phyloP scores from a whole-genome alignment of 2,888 invertebrate species.

The Agonopterix subpropinquella region DNA sequence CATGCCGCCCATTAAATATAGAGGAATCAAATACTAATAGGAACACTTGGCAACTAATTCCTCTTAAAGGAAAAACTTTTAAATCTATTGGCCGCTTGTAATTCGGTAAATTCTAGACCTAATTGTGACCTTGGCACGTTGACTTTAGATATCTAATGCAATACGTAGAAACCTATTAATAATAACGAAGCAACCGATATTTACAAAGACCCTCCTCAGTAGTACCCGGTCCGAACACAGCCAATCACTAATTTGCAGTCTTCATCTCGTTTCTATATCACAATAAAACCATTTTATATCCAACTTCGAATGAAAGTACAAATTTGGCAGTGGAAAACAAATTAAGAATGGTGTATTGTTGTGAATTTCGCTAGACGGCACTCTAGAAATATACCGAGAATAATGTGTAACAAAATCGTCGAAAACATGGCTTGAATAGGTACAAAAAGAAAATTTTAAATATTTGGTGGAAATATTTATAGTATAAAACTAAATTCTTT shows the following conservation, averaged over 20 bases:
- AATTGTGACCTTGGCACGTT: conserved; percentile 1
- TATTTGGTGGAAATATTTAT: no score
- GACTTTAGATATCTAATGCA: neutral
- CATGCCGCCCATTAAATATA: neutral
- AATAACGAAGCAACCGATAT: conserved; percentile 8
- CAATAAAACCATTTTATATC: conserved; percentile 35
- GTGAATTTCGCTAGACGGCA: no score
- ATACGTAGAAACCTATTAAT: neutral
- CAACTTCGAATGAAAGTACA: conserved; percentile 38
- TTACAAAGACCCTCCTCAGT: conserved; percentile 4
- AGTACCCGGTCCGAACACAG: conserved; percentile 10
- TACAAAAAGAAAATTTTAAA: no score
- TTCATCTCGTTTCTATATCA: conserved; percentile 46
- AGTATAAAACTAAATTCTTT: no score
- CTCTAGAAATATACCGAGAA: no score
- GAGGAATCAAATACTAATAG: neutral
- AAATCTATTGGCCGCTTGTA: neutral
- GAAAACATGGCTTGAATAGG: no score
- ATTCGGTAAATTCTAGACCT: neutral
- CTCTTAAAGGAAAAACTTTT: neutral
- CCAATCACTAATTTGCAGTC: conserved; percentile 11
- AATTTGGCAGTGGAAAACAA: conserved; percentile 56
- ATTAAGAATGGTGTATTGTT: conserved; percentile 21
- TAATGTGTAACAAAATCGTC: no score
- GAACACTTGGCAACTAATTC: neutral